These are phyloP conservation scores for Sorex fumeus DNA, from an alignment of 2,113 vertebrate genomes.

Conservation along the genomic window DNA sequence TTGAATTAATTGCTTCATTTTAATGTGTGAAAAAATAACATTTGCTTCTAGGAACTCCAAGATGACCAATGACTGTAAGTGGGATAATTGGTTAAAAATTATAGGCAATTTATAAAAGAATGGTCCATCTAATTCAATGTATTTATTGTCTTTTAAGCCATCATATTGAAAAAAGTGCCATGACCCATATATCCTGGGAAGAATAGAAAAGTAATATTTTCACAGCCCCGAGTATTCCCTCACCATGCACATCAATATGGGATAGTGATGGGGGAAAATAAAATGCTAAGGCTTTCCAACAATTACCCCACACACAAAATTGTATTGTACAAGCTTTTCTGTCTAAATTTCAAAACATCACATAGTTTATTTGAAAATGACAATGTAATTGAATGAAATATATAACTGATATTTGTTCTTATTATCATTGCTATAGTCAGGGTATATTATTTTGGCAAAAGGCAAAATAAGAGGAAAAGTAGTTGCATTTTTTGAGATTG, in stretches of 20 bases:
- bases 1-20: slow-evolving; percentile 34
- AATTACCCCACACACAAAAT: neutral
- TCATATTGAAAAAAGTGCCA: neutral
- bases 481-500: slow-evolving; percentile 88
- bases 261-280: neutral
- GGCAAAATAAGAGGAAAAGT: slow-evolving; percentile 59
- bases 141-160: slow-evolving; percentile 41
- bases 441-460: slow-evolving; percentile 42
- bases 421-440: neutral
- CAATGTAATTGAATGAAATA: slow-evolving; percentile 28
- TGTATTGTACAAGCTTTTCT: neutral
- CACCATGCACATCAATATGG: neutral
- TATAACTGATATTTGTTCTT: slow-evolving; percentile 19
- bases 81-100: slow-evolving; percentile 23
- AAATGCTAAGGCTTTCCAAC: neutral
- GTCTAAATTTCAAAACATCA: neutral
- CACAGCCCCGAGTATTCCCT: neutral
- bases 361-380: neutral
- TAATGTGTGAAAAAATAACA: slow-evolving; percentile 25
- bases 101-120: slow-evolving; percentile 33
- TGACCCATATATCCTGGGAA: neutral
- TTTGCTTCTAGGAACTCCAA: slow-evolving; percentile 21
- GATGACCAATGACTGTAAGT: slow-evolving; percentile 16
- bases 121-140: neutral
- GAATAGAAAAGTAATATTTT: neutral